Base-by-base conservation (phyloP, 1,140 invertebrate species). In the Ceratina australensis region DNA sequence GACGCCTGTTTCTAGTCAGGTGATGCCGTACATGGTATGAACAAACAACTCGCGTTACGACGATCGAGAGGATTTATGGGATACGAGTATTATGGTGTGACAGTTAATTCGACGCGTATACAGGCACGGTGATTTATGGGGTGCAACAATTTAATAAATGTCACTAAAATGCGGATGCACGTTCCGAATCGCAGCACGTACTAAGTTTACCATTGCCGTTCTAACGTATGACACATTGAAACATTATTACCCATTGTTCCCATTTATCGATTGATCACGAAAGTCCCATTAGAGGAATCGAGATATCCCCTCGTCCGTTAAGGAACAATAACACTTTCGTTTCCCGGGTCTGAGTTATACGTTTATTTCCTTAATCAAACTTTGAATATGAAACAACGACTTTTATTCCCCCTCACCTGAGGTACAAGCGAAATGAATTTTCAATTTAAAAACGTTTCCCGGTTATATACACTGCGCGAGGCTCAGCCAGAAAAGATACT, bases 121-220 rank as follows among this genome's bases (percentile, higher is more conserved):
- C 20, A 47, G 16, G 28, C 18, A 16, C 68, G 8, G n/a, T 64
- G 76, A 78, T 20, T 72, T 78, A 72, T 78, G 69, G 42, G 68
- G 59, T 16, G 68, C 22, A 28, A 56, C 69, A 65, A 78, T 72
- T 78, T 78, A 78, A 78, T 78, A 78, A 78, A 78, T 65, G 68
- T 78, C 75, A 78, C 20, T 16, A 16, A 42, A 78, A 56, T 33
- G 67, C 22, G 49, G 28, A 57, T 28, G 24, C 60, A n/a, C 18
- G 20, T 42, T 12, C 28, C 33, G 15, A 26, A 72, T 64, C n/a
- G 59, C 24, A 61, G 47, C 50, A 22, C 60, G 50, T 59, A 57
- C n/a, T 47, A n/a, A 26, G 33, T 22, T 64, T 56, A 63, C 22
- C 57, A 18, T 71, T 20, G 49, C 60, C 66, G 26, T 26, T 61